A percentile compares a stretch with the other conserved stretches of the same genome.
Evolutionary conservation across 2,113 vertebrate genomes (phyloP).

Genomic region (Sus scrofa): DNA sequence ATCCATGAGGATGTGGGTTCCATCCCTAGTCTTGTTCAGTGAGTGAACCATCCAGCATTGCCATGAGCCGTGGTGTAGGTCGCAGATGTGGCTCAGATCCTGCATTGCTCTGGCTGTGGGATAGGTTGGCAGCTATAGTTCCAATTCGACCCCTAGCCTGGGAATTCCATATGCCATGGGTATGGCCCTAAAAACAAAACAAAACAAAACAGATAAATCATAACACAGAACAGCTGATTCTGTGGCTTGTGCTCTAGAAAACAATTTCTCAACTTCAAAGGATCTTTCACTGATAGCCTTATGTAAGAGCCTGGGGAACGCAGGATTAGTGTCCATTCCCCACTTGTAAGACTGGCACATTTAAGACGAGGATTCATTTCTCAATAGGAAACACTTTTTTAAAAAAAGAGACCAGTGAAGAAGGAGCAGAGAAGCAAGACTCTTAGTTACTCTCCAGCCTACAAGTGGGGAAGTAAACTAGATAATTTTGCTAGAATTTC

Average conservation of each 20-base stretch:
- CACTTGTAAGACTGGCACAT: background rate
- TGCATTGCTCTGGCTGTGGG: too few species aligned
- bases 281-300: background rate
- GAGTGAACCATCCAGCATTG: too few species aligned
- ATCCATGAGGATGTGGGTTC: too few species aligned
- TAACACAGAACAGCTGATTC: background rate
- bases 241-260: background rate
- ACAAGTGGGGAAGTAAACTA: background rate
- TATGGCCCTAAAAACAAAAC: too few species aligned
- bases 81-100: too few species aligned
- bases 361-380: slow-evolving; percentile 14
- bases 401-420: background rate
- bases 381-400: background rate
- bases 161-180: too few species aligned
- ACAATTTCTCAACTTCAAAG: background rate
- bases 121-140: too few species aligned
- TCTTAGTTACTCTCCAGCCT: background rate
- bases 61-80: too few species aligned
- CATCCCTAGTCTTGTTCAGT: too few species aligned
- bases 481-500: background rate
- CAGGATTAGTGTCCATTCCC: background rate
- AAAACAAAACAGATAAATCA: background rate
- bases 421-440: background rate
- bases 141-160: too few species aligned
- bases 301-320: background rate